Evolutionary conservation across 2,113 vertebrate genomes (phyloP), one percentile per base, ranked within the genome.

Genomic region (Pterocles gutturalis): DNA sequence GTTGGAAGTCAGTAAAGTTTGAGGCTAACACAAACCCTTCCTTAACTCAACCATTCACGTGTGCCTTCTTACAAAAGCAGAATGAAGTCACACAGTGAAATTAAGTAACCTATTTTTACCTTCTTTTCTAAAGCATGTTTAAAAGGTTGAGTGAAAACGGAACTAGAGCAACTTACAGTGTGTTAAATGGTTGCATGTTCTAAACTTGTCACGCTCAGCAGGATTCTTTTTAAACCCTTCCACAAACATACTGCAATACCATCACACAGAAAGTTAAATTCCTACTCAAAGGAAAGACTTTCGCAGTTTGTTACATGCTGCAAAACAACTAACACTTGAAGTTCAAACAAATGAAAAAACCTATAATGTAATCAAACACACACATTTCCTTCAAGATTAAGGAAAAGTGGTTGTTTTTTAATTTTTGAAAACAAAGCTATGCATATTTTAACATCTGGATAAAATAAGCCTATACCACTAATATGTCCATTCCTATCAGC

Each of bases 381-480:
- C 26, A 55, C 8, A 79, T 41, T 92, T 57, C 80, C 57, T 89
- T 89, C 66, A 62, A 73, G 38, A 53, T 62, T 82, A 81, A 90
- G 84, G 69, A 89, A 82, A 75, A 79, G 77, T 20, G 34, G 38
- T 26, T 84, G 91, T 45, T 51, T 17, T 17, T 22, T 61, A 24
- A 61, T 69, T 84, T 89, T 43, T 64, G 58, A 92, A 94, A 83
- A n/a, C 33, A 94, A 95, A 83, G 78, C 75, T 88, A 95, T 48
- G 70, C 71, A 85, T 87, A 89, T 90, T 95, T 96, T 94, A 95
- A 87, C 54, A 91, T 60, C 83, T 96, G 84, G 79, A 95, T 75
- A 87, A 92, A 92, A 83, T 49, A 67, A 91, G 83, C 69, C 62
- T 83, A 53, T n/a, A 90, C n/a, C 67, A 94, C 57, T 77, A 81